A percentile compares a stretch with the other conserved stretches of the same genome.
phyloP scores from a whole-genome alignment of 2,113 vertebrate species.

The Rostratula benghalensis region DNA sequence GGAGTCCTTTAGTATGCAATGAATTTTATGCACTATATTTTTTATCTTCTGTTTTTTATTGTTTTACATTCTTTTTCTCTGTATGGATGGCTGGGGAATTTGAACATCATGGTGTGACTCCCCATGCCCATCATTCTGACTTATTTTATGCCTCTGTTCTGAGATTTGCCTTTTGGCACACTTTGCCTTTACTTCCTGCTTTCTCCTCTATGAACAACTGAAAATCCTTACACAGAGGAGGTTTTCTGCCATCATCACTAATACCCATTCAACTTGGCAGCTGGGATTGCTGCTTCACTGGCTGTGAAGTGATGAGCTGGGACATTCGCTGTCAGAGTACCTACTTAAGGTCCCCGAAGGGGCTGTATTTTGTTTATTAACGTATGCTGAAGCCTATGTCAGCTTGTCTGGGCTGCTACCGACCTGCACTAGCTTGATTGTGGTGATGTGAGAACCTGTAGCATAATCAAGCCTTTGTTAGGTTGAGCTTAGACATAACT shows the following conservation, averaged over 20 bases:
- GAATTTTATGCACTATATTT: constrained; percentile 23
- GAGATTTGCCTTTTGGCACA: background rate
- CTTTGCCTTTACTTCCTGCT: background rate
- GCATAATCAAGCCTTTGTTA: background rate
- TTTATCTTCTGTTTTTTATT: constrained; percentile 19
- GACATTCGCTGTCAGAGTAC: fast-evolving
- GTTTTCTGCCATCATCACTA: background rate
- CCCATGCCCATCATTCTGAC: background rate
- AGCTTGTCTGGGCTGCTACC: background rate
- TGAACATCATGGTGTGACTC: background rate
- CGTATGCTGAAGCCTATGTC: background rate
- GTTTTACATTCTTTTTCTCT: background rate
- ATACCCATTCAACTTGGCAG: background rate
- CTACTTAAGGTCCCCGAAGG: background rate
- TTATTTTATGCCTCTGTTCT: background rate
- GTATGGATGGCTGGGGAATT: background rate
- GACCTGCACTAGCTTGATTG: background rate
- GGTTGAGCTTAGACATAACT: background rate
- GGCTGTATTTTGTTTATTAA: background rate
- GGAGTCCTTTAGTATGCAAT: constrained; percentile 17
- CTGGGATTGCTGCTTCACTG: background rate
- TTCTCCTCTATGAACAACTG: background rate
- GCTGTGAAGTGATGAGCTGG: background rate
- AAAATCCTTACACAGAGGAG: background rate
- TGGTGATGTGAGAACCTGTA: background rate